Evolutionary conservation across 2,113 vertebrate species (phyloP), one percentile per base, ranked within the genome.

Genomic region (Heterochromis multidens): DNA sequence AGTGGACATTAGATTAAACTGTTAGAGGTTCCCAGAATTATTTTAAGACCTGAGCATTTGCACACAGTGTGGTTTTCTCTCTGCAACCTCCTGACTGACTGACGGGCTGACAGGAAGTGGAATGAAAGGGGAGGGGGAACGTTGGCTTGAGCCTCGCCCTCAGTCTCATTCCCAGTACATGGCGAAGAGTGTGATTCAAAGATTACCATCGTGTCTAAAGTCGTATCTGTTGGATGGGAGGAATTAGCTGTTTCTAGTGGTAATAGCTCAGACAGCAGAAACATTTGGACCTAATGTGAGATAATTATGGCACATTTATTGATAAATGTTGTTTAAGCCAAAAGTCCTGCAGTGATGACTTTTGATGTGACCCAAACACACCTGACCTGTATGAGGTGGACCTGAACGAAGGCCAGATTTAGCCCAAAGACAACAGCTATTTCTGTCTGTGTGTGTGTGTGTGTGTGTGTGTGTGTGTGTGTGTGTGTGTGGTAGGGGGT

Each of bases 1-100:
- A 29, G 40, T 74, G 82, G 54, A 89, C 77, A 88, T 89, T 81
- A 80, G 77, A 93, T 93, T 89, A 91, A 85, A 83, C 76, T 33
- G 54, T 89, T 84, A 86, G 65, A 77, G 35, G 67, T 33, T 35
- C 52, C 21, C 52, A 33, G 40, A 74, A 49, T 9, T 87, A 89
- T 89, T 94, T 91, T 87, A 62, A 63, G 89, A 63, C 19, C 8
- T 6, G 74, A 21, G 40, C 52, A 27, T 1, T 43, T 54, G 21
- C 57, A 33, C 35, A 80, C 67, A 60, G 8, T 0, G 81, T 8
- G 2, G 40, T 1, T 59, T 58, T 80, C 25, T 80, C 5, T 65
- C 35, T 59, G 21, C 19, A 72, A 61, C 78, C 70, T 81, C 25
- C 70, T 80, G 81, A 87, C 56, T 56, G 52, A 59, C 27, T 23